These are phyloP conservation scores for Potorous gilbertii DNA, from an alignment of 2,797 vertebrate species.

Conservation along the genomic window DNA sequence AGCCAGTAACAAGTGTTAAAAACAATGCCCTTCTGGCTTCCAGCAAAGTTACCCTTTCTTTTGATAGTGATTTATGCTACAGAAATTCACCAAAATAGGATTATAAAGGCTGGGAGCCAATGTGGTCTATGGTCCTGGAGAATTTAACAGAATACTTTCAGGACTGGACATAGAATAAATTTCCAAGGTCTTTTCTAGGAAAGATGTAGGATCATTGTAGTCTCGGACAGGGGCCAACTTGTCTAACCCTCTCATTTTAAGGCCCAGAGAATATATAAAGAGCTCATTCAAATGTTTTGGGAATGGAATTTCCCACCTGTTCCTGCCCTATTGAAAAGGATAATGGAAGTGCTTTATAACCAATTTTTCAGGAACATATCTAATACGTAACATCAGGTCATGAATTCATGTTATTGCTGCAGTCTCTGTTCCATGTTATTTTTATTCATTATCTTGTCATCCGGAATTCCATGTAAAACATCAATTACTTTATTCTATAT, in stretches of 20 bases:
- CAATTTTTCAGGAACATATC: conserved; percentile 39
- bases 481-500: conserved; percentile 49
- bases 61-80: neutral
- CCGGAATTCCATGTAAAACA: conserved; percentile 53
- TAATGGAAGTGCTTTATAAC: conserved; percentile 24
- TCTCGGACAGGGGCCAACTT: neutral
- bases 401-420: conserved; percentile 10
- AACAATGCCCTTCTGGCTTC: neutral
- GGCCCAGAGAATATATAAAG: too few species aligned
- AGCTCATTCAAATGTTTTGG: neutral
- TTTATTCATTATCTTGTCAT: neutral
- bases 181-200: conserved; percentile 41
- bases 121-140: conserved; percentile 1
- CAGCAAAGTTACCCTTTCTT: conserved; percentile 12
- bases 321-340: conserved; percentile 29
- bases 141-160: conserved; percentile 26
- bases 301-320: neutral
- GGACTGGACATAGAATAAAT: conserved; percentile 36
- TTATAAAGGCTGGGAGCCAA: conserved; percentile 39
- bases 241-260: neutral
- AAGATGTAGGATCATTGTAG: neutral
- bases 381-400: conserved; percentile 33
- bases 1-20: neutral
- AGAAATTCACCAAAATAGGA: neutral
- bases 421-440: conserved; percentile 15